Evolutionary conservation across 2,797 vertebrate genomes (phyloP).

Genomic region (Gallinago solitaria): DNA sequence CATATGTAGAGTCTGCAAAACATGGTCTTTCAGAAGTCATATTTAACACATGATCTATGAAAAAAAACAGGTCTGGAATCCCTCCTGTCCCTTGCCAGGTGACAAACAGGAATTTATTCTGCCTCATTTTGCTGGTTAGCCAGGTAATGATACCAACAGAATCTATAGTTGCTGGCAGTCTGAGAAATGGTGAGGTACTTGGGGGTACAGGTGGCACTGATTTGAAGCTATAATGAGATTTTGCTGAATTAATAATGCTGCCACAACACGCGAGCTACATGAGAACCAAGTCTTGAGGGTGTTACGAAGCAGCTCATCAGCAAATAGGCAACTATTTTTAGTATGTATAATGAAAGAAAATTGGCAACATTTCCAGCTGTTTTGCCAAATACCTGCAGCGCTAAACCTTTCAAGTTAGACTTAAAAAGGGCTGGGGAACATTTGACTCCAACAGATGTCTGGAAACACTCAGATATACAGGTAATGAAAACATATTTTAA

Average conservation of each 20-base stretch:
- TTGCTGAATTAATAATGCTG: neutral
- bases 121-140: neutral
- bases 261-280: neutral
- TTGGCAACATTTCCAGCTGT: neutral
- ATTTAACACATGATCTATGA: neutral
- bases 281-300: neutral
- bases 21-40: neutral
- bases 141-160: neutral
- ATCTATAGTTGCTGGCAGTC: neutral
- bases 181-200: neutral
- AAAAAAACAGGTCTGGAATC: neutral
- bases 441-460: neutral
- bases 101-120: neutral
- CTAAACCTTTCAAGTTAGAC: neutral
- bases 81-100: neutral
- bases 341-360: slow-evolving; percentile 1
- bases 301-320: slow-evolving; percentile 8
- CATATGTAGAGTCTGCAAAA: rapidly evolving
- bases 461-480: neutral
- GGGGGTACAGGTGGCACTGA: neutral
- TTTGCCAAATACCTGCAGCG: slow-evolving; percentile 9
- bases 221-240: neutral
- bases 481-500: neutral
- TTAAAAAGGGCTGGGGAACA: neutral
- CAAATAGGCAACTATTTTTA: slow-evolving; percentile 31